Evolutionary conservation across 2,113 vertebrate genomes (phyloP).

Genomic region (Thymallus thymallus): DNA sequence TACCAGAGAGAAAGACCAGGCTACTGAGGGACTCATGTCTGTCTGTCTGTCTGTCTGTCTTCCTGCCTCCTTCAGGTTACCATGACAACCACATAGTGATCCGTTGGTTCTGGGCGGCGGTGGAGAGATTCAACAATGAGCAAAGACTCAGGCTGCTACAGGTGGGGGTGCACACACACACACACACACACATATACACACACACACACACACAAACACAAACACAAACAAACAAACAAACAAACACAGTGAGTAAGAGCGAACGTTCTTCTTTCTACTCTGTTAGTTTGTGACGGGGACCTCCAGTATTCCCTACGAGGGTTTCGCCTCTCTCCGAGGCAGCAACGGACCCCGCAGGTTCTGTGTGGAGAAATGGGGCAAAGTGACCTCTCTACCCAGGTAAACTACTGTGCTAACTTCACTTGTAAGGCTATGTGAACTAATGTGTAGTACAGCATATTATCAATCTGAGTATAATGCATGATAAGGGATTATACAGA

Average conservation of each 20-base stretch:
- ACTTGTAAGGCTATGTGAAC: too few species aligned
- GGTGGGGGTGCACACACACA: constrained; percentile 48
- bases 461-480: too few species aligned
- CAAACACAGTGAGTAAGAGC: constrained; percentile 3
- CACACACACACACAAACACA: background rate
- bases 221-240: too few species aligned
- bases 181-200: background rate
- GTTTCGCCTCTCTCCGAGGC: constrained; percentile 89
- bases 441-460: too few species aligned
- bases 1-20: background rate
- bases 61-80: constrained; percentile 75
- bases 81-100: constrained; percentile 96
- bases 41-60: background rate
- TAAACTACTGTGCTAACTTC: constrained; percentile 47
- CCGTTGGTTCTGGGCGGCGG: constrained; percentile 94
- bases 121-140: constrained; percentile 94
- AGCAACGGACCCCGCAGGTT: constrained; percentile 93
- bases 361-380: constrained; percentile 96
- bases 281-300: constrained; percentile 90
- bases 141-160: constrained; percentile 87
- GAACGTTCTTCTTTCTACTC: constrained; percentile 15
- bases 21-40: background rate
- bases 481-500: too few species aligned
- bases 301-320: constrained; percentile 91
- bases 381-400: constrained; percentile 91